Evolutionary conservation across 2,797 vertebrate species (phyloP).

Genomic region (Stomatorhinus walkeri): DNA sequence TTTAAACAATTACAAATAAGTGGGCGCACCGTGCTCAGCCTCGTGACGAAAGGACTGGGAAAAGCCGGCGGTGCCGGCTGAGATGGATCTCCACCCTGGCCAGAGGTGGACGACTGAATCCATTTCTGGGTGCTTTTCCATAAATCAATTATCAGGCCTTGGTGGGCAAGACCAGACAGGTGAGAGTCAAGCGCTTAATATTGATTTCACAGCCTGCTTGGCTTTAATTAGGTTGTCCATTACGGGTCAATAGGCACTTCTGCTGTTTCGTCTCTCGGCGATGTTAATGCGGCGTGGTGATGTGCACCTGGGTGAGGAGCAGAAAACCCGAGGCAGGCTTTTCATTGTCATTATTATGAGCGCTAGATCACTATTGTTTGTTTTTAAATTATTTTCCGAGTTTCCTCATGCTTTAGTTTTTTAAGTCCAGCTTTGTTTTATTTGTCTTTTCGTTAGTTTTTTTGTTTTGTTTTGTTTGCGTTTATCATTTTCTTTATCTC

Average conservation of each 20-base stretch:
- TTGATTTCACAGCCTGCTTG: slow-evolving; percentile 46
- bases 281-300: not conserved
- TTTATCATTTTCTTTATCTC: slow-evolving; percentile 47
- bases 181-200: slow-evolving; percentile 42
- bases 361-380: slow-evolving; percentile 1
- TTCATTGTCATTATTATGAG: slow-evolving; percentile 51
- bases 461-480: slow-evolving; percentile 39
- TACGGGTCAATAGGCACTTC: slow-evolving; percentile 48
- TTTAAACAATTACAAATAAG: not conserved
- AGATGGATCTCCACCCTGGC: slow-evolving; percentile 38
- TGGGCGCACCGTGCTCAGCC: not conserved
- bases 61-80: slow-evolving; percentile 35
- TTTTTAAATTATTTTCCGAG: slow-evolving; percentile 32
- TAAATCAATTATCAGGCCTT: slow-evolving; percentile 36
- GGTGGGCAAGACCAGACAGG: slow-evolving; percentile 32
- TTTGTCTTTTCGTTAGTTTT: slow-evolving; percentile 44
- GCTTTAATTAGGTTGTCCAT: slow-evolving; percentile 61
- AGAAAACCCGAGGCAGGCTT: not conserved
- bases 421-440: slow-evolving; percentile 28
- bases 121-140: slow-evolving; percentile 38
- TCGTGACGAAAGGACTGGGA: not conserved
- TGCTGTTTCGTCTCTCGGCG: slow-evolving; percentile 31
- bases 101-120: slow-evolving; percentile 39
- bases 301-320: not conserved
- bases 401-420: slow-evolving; percentile 48